Base-by-base conservation (phyloP, 2,797 vertebrate genomes). In the Anguilla anguilla region DNA sequence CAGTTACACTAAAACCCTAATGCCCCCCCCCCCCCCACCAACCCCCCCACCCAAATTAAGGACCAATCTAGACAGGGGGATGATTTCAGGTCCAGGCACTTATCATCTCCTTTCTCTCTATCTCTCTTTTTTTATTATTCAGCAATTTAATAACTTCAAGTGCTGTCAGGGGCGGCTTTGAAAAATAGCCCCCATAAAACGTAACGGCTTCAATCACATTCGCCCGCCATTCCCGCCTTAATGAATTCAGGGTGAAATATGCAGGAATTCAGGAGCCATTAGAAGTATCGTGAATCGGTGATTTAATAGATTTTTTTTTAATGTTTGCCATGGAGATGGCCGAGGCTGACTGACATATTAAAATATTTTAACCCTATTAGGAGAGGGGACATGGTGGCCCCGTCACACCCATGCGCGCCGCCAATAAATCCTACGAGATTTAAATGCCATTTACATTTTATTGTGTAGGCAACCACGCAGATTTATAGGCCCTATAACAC, bases 141-240 rank as follows among this genome's bases (percentile, higher is more conserved):
- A 95, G 95, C 95, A 96, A 94, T 95, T 96, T 96, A 96, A 96
- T 96, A 97, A 96, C 96, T 96, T 94, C 92, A 88, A 95, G 95
- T 95, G 95, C 96, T 96, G 96, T 97, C 96, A 95, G 94, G 94
- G 87, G 95, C 93, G 88, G 93, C 96, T 95, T 95, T 97, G 95
- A 97, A 96, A 96, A 96, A 96, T 96, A 92, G 95, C 94, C 92
- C 95, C 96, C 96, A 96, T 97, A 96, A 96, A 96, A 96, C 91
- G 94, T 95, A 97, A 97, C 96, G 94, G 96, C 96, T 96, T 96
- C 96, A 96, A 96, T 96, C 96, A 96, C 95, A 96, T 96, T 95
- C 95, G 94, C 95, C 95, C 91, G 94, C 95, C 94, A 95, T 96
- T 96, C 94, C 94, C 93, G 93, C 94, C 94, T 92, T 95, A 96